Evolutionary conservation across 2,797 vertebrate genomes (phyloP).

Genomic region (Urosaurus nigricauda): DNA sequence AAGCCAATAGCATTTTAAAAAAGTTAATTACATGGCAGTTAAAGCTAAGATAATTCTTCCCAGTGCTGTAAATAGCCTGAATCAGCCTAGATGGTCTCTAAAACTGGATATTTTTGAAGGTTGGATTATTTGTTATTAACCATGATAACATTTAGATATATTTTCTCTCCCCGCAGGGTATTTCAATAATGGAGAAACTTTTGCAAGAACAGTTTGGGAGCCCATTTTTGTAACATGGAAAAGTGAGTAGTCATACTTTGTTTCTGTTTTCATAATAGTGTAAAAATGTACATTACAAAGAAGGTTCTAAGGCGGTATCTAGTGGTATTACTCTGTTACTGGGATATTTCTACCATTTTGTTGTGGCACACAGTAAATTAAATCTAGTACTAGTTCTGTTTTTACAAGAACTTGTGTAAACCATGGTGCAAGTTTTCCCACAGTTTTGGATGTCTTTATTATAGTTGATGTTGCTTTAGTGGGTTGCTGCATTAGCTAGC

Average conservation of each 20-base stretch:
- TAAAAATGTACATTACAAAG: slow-evolving; percentile 46
- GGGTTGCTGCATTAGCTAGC: neutral
- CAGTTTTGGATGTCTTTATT: neutral
- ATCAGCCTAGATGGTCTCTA: neutral
- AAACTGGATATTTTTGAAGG: neutral
- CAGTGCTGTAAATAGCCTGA: neutral
- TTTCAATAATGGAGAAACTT: slow-evolving; percentile 80
- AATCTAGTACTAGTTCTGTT: neutral
- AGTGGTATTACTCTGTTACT: neutral
- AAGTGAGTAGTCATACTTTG: slow-evolving; percentile 53
- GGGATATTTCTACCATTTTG: neutral
- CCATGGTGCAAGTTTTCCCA: neutral
- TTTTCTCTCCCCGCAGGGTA: slow-evolving; percentile 75
- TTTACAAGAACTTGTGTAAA: neutral
- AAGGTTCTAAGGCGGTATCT: neutral
- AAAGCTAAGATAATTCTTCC: neutral
- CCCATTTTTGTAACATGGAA: slow-evolving; percentile 56
- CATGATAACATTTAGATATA: slow-evolving; percentile 11
- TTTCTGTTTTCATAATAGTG: slow-evolving; percentile 8
- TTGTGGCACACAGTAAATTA: neutral
- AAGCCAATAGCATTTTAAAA: too few species aligned
- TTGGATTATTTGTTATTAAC: neutral
- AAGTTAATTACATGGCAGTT: neutral
- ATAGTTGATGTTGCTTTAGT: neutral
- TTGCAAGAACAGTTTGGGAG: slow-evolving; percentile 78